Percentiles rank a stretch among this genome's conserved stretches.
These are phyloP conservation scores for Amblyopsis hoosieri DNA, from an alignment of 2,797 vertebrate genomes.

Conservation along the genomic window DNA sequence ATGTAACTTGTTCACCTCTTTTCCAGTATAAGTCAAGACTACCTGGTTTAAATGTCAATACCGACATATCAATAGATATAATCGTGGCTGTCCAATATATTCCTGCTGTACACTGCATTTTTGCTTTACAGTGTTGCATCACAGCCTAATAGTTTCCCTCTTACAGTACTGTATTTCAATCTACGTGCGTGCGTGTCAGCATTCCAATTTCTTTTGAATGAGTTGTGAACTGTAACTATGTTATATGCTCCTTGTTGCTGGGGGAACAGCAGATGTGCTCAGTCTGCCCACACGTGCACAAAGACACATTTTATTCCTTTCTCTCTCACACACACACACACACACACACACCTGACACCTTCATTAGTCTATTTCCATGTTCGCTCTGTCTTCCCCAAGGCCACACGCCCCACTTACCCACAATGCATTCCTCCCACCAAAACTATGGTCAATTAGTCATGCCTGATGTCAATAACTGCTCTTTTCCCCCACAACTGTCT, in stretches of 20 bases:
- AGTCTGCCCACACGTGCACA: conserved; percentile 14
- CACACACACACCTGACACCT: conserved; percentile 62
- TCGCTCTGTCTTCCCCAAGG: conserved; percentile 60
- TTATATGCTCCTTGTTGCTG: conserved; percentile 57
- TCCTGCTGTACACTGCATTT: no score
- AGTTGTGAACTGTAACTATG: conserved; percentile 59
- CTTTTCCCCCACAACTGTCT: not conserved
- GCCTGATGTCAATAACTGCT: conserved; percentile 58
- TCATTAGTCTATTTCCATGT: conserved; percentile 65
- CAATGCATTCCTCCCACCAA: conserved; percentile 64
- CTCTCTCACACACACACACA: conserved; percentile 12
- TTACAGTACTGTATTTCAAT: no score
- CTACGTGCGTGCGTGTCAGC: conserved; percentile 3
- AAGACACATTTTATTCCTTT: not conserved
- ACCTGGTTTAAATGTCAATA: no score
- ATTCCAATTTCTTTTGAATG: conserved; percentile 49
- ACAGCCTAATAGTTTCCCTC: not conserved
- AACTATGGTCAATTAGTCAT: conserved; percentile 64
- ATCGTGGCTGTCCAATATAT: no score
- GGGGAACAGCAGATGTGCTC: conserved; percentile 67
- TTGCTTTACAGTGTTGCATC: not conserved
- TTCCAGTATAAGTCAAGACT: no score
- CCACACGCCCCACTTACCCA: conserved; percentile 72
- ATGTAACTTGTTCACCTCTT: no score
- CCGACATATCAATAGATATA: no score